Conservation (phyloP, 2,888 invertebrate species). For the Nomada lathburiana region DNA sequence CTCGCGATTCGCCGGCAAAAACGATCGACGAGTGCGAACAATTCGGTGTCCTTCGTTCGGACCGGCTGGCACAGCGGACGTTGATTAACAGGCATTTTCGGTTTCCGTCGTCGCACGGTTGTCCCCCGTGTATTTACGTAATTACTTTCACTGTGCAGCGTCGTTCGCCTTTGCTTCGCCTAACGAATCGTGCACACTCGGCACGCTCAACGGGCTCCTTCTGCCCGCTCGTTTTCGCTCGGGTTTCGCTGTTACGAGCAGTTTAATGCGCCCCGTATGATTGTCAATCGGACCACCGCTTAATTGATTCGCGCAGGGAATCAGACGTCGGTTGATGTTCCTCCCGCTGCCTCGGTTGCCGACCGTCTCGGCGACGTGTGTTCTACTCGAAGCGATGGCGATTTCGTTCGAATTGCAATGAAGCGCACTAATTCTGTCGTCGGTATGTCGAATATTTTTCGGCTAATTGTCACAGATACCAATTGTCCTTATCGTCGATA, state of each 20-base stretch:
- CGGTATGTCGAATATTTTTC: no score
- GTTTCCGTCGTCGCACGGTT: slow-evolving; percentile 45
- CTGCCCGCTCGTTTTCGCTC: slow-evolving; percentile 21
- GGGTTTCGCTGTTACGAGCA: not conserved
- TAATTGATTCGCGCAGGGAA: slow-evolving; percentile 10
- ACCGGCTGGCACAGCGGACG: slow-evolving; percentile 12
- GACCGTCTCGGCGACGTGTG: not conserved
- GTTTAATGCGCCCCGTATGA: slow-evolving; percentile 9
- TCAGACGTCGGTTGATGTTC: not conserved
- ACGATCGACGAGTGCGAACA: not conserved
- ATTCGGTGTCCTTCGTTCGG: not conserved
- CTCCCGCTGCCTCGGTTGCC: not conserved
- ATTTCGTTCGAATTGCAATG: no score
- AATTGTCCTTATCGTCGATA: no score
- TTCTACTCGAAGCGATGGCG: slow-evolving; percentile 32
- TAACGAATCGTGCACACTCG: slow-evolving; percentile 30
- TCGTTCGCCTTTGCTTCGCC: slow-evolving; percentile 43
- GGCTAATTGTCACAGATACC: no score
- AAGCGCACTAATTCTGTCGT: no score
- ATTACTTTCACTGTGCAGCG: slow-evolving; percentile 64
- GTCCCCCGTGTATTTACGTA: slow-evolving; percentile 52
- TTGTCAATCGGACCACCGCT: slow-evolving; percentile 5
- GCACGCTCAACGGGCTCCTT: slow-evolving; percentile 17
- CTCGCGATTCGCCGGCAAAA: not conserved
- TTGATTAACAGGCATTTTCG: slow-evolving; percentile 49